phyloP scores from a whole-genome alignment of 2,797 vertebrate species.

The Tolypeutes matacus region DNA sequence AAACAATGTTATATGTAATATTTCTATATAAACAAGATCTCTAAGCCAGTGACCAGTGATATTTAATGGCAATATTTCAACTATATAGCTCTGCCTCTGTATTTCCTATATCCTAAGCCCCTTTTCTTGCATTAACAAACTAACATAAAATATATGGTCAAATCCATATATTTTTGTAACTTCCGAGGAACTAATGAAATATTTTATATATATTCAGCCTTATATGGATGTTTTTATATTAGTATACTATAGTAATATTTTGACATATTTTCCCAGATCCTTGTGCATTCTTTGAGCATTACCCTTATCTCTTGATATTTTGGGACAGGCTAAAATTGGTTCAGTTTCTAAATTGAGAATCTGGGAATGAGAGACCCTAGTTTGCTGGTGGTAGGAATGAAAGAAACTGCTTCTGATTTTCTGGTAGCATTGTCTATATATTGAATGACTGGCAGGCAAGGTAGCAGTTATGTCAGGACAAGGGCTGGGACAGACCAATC shows the following conservation, averaged over 20 bases:
- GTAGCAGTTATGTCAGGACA: not conserved
- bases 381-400: not conserved
- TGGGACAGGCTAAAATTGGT: not conserved
- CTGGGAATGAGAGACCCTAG: not conserved
- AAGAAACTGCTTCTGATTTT: not conserved
- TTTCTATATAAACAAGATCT: not conserved
- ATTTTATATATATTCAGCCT: constrained; percentile 1
- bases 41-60: not conserved
- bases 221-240: not conserved
- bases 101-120: not conserved
- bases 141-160: constrained; percentile 2
- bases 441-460: not conserved
- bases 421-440: not conserved
- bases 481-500: not conserved
- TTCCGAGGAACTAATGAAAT: not conserved
- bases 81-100: not conserved
- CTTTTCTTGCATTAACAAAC: constrained; percentile 30
- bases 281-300: not conserved
- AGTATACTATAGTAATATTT: constrained; percentile 24
- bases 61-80: constrained; percentile 48
- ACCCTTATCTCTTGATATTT: not conserved
- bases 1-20: not conserved
- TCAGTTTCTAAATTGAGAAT: constrained; percentile 12
- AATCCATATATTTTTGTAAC: not conserved
- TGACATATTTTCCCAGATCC: not conserved